phyloP scores from a whole-genome alignment of 2,797 vertebrate species.

The Rachycentron canadum region DNA sequence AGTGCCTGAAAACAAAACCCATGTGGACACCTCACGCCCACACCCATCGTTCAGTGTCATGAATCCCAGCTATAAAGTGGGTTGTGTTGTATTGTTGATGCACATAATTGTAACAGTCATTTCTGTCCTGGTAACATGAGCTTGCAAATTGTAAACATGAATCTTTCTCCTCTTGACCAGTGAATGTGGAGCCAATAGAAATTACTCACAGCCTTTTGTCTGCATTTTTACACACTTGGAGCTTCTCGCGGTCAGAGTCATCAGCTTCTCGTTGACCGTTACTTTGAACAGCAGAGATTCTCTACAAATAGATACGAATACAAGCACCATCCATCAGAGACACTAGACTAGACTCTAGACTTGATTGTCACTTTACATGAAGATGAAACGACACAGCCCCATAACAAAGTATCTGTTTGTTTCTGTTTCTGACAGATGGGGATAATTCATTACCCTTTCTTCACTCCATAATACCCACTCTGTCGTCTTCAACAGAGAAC shows the following conservation, averaged over 20 bases:
- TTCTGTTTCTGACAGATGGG: conserved; percentile 30
- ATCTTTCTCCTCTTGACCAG: too few relatives aligned
- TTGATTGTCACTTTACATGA: too few relatives aligned
- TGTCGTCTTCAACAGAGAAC: conserved; percentile 10
- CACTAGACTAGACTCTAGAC: too few relatives aligned
- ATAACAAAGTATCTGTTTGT: conserved; percentile 6
- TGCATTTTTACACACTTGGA: background rate
- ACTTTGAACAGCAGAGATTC: too few relatives aligned
- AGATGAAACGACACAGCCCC: background rate
- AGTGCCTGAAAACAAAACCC: too few relatives aligned
- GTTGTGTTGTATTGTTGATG: too few relatives aligned
- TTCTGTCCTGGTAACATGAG: too few relatives aligned
- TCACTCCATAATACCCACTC: background rate
- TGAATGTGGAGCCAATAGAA: background rate
- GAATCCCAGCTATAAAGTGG: too few relatives aligned
- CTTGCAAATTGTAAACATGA: too few relatives aligned
- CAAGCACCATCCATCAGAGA: background rate
- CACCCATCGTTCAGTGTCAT: background rate
- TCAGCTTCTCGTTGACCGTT: too few relatives aligned
- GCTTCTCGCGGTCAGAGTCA: background rate
- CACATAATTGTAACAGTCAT: too few relatives aligned
- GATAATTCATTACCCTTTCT: background rate
- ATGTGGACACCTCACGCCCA: too few relatives aligned
- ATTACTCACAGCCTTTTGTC: background rate
- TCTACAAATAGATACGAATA: background rate